Percentiles rank a stretch among this genome's conserved stretches.
phyloP scores from a whole-genome alignment of 2,888 invertebrate species.

The Tetheella fluctuosa region DNA sequence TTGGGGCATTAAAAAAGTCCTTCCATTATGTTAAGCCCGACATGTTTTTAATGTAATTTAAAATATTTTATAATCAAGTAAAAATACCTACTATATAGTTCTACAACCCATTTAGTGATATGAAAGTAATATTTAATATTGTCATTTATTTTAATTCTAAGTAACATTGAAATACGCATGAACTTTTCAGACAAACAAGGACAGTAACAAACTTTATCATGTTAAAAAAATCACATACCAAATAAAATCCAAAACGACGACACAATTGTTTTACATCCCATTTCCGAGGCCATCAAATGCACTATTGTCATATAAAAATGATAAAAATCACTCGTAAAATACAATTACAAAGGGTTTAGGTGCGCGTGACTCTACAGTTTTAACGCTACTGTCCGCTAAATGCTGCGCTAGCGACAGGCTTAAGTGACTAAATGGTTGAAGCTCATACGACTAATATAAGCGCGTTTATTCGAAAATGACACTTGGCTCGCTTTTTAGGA shows the following conservation, averaged over 20 bases:
- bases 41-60: too few relatives aligned
- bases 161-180: not conserved
- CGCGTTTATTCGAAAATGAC: not conserved
- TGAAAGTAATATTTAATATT: too few relatives aligned
- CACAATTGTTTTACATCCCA: slow-evolving; percentile 28
- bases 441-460: not conserved
- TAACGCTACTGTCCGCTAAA: slow-evolving; percentile 19
- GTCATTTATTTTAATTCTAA: too few relatives aligned
- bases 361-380: slow-evolving; percentile 34
- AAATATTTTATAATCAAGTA: too few relatives aligned
- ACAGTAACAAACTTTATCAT: slow-evolving; percentile 15
- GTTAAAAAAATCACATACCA: slow-evolving; percentile 33
- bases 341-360: slow-evolving; percentile 27
- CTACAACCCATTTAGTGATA: too few relatives aligned
- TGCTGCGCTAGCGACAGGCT: slow-evolving; percentile 16
- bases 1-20: too few relatives aligned
- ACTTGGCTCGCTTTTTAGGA: too few relatives aligned
- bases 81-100: too few relatives aligned
- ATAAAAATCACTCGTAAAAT: slow-evolving; percentile 22
- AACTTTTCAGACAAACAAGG: not conserved
- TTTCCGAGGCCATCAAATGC: slow-evolving; percentile 32
- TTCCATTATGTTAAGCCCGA: too few relatives aligned
- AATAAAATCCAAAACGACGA: slow-evolving; percentile 33
- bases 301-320: slow-evolving; percentile 26
- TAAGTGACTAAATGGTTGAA: not conserved